Percentiles rank a stretch among this genome's conserved stretches.
These are phyloP conservation scores for Sinocyclocheilus anshuiensis DNA, from an alignment of 2,113 vertebrate genomes.

Conservation along the genomic window DNA sequence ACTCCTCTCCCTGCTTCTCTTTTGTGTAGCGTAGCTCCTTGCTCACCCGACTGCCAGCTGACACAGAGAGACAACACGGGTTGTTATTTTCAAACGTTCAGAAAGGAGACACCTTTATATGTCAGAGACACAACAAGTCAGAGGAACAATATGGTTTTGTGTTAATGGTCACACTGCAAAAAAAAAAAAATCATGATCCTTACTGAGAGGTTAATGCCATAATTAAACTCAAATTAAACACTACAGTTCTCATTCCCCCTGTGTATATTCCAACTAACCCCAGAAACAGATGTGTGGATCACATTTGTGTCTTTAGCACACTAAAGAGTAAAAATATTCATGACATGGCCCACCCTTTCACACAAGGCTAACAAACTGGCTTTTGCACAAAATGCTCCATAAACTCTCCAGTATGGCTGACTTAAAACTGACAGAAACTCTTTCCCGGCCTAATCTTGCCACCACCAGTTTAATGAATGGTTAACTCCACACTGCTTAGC, in stretches of 20 bases:
- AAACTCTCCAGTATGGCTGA: background rate
- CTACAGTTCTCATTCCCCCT: conserved; percentile 10
- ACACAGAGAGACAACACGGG: conserved; percentile 30
- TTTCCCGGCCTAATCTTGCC: conserved; percentile 63
- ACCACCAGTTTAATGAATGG: conserved; percentile 50
- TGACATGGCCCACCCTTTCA: conserved; percentile 28
- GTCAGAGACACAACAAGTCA: background rate
- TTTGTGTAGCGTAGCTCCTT: conserved; percentile 94
- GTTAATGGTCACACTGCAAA: background rate
- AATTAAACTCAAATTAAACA: conserved; percentile 32
- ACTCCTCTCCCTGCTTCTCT: conserved; percentile 96
- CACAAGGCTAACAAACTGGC: conserved; percentile 28
- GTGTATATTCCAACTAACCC: conserved; percentile 16
- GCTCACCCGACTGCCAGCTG: conserved; percentile 94
- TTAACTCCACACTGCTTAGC: conserved; percentile 57
- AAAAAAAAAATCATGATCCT: background rate
- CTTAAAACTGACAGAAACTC: conserved; percentile 47
- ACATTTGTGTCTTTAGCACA: conserved; percentile 29
- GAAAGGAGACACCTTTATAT: background rate
- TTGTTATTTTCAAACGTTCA: background rate
- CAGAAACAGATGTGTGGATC: conserved; percentile 45
- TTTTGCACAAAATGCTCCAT: conserved; percentile 18
- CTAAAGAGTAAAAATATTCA: conserved; percentile 17
- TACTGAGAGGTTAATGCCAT: conserved; percentile 8
- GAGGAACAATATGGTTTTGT: background rate